Evolutionary conservation across 2,113 vertebrate genomes (phyloP), one percentile per base, ranked within the genome.

Genomic region (Rhinogobius similis): DNA sequence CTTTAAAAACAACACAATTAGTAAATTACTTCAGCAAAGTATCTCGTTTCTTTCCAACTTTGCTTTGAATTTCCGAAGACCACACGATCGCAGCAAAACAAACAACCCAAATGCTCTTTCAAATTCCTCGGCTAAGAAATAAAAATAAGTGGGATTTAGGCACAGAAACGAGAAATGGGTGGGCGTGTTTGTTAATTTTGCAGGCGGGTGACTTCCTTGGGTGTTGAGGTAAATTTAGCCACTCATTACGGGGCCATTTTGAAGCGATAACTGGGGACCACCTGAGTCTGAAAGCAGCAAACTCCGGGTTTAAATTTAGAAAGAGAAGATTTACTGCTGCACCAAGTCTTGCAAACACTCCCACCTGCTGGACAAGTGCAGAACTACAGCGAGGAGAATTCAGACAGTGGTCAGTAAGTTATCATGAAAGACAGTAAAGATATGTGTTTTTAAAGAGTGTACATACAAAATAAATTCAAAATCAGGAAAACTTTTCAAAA

Each of bases 301-400:
- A 70, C 29, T 29, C 2, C 5, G 2, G 32, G 32, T 44, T 44
- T 16, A 16, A 78, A 75, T 65, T 76, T 50, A 16, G 43, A 44
- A 14, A 18, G 14, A 43, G 13, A 43, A 12, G 14, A 41, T 56
- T 14, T n/a, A 10, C 63, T 61, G 24, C 6, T 1, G 3, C 5
- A 13, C 27, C 65, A 48, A 13, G 24, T 64, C 64, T 55, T 72
- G 58, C 16, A 55, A 67, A 81, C 72, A 85, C 36, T 87, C 3
- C 92, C 92, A 84, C 86, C 93, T 92, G 81, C 78, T 91, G 93
- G 88, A 10, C 23, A 38, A 13, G 3, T 1, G 8, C 10, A 41
- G 53, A 75, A 76, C 44, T 43, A 23, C 81, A 55, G 5, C 56
- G n/a, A n/a, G n/a, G n/a, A n/a, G n/a, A n/a, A n/a, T 41, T 55